Conservation (phyloP, 2,888 invertebrate genomes). For the Pemphredon lugubris region DNA sequence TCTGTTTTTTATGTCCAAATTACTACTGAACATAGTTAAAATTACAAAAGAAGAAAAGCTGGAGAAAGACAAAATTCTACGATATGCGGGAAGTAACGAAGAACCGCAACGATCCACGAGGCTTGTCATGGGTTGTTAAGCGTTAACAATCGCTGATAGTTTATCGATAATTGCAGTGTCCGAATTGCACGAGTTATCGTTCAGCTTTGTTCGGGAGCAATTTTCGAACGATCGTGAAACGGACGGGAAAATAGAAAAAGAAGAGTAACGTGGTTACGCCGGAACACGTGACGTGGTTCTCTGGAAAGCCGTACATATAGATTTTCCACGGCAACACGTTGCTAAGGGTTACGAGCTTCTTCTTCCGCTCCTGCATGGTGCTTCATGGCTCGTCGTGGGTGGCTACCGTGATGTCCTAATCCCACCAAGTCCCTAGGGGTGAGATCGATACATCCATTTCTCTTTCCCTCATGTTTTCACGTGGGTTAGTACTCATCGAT, state of each 20-base stretch:
- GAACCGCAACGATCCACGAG: too few species aligned
- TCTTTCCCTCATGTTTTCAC: constrained; percentile 63
- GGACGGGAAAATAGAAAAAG: not conserved
- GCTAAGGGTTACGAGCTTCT: constrained; percentile 55
- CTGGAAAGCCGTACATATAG: constrained; percentile 1
- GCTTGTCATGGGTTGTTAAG: too few species aligned
- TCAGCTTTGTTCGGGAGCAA: too few species aligned
- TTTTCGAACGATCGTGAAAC: too few species aligned
- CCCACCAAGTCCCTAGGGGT: constrained; percentile 72
- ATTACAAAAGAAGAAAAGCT: too few species aligned
- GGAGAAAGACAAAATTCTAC: too few species aligned
- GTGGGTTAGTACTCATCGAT: constrained; percentile 54
- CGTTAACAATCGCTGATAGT: too few species aligned
- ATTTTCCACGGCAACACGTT: constrained; percentile 47
- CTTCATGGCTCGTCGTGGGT: constrained; percentile 64
- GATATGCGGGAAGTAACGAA: too few species aligned
- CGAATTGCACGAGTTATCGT: not conserved
- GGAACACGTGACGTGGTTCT: not conserved
- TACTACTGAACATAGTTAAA: too few species aligned
- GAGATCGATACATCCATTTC: constrained; percentile 76
- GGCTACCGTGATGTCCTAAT: constrained; percentile 70
- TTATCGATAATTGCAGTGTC: too few species aligned
- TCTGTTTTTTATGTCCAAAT: too few species aligned
- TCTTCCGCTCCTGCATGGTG: constrained; percentile 58
- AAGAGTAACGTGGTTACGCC: not conserved